Percentiles rank a stretch among this genome's conserved stretches.
Conservation (phyloP, 1,140 invertebrate genomes). For the Cydia strobilella region DNA sequence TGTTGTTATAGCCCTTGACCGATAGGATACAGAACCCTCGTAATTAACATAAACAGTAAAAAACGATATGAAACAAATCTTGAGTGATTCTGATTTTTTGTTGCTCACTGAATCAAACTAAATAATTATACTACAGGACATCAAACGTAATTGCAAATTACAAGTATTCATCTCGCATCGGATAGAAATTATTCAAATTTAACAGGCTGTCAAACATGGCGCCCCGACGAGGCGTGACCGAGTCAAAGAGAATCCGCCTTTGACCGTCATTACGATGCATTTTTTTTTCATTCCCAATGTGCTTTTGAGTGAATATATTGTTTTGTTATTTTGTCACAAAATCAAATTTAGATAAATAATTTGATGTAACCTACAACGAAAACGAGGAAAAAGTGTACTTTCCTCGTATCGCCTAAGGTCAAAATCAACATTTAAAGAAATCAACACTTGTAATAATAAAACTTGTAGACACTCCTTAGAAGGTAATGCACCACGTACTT, state of each 20-base stretch:
- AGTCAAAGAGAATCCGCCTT: slow-evolving; percentile 26
- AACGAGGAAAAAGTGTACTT: background rate
- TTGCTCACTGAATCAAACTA: background rate
- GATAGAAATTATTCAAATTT: slow-evolving; percentile 25
- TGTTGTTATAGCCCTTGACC: no score
- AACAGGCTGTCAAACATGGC: slow-evolving; percentile 21
- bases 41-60: no score
- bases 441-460: no score
- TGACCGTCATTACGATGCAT: slow-evolving; percentile 23
- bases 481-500: no score
- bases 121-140: background rate
- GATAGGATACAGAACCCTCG: no score
- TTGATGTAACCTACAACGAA: background rate
- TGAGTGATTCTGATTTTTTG: background rate
- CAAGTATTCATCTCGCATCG: slow-evolving; percentile 21
- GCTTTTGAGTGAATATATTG: slow-evolving; percentile 23
- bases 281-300: slow-evolving; percentile 3
- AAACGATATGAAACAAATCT: no score
- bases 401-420: background rate
- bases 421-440: background rate
- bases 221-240: slow-evolving; percentile 18
- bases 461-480: no score
- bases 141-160: slow-evolving; percentile 31
- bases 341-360: background rate
- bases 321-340: background rate